phyloP scores from a whole-genome alignment of 2,113 vertebrate species.

The Thamnaconus septentrionalis region DNA sequence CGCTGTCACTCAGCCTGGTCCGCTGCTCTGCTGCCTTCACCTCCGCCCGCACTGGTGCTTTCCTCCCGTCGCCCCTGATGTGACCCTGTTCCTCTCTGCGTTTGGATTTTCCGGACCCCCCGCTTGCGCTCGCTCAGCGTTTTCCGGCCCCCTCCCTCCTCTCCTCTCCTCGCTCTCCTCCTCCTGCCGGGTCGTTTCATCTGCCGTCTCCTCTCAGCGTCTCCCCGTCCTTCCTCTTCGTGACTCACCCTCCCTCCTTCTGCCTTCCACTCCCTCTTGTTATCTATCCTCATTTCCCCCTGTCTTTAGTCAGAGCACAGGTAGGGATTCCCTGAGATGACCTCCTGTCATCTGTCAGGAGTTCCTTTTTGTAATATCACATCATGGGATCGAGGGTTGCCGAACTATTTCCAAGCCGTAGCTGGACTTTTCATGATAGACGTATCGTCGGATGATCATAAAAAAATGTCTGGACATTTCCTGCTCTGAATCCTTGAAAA shows the following conservation, averaged over 20 bases:
- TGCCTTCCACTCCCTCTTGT: too few species aligned
- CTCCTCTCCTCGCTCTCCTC: conserved; percentile 4
- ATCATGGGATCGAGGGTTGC: too few species aligned
- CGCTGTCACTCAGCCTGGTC: conserved; percentile 39
- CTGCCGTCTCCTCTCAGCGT: conserved; percentile 30
- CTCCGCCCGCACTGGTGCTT: conserved; percentile 8
- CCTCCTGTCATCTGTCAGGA: too few species aligned
- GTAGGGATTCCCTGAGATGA: too few species aligned
- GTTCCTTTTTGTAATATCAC: too few species aligned
- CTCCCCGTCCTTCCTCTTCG: not conserved
- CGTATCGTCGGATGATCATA: too few species aligned
- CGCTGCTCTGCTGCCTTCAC: conserved; percentile 12
- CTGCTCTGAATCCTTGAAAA: too few species aligned
- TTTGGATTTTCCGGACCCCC: conserved; percentile 42
- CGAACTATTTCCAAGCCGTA: too few species aligned
- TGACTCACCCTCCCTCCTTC: conserved; percentile 8
- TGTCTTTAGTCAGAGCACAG: too few species aligned
- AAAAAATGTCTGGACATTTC: too few species aligned
- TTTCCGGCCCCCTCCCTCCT: conserved; percentile 5
- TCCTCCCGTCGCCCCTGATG: conserved; percentile 16
- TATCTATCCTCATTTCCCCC: too few species aligned
- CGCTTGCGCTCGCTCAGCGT: conserved; percentile 26
- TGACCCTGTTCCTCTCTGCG: conserved; percentile 18
- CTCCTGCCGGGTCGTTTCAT: conserved; percentile 16
- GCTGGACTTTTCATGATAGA: too few species aligned